phyloP scores from a whole-genome alignment of 2,888 invertebrate species.

The Malachius bipustulatus region DNA sequence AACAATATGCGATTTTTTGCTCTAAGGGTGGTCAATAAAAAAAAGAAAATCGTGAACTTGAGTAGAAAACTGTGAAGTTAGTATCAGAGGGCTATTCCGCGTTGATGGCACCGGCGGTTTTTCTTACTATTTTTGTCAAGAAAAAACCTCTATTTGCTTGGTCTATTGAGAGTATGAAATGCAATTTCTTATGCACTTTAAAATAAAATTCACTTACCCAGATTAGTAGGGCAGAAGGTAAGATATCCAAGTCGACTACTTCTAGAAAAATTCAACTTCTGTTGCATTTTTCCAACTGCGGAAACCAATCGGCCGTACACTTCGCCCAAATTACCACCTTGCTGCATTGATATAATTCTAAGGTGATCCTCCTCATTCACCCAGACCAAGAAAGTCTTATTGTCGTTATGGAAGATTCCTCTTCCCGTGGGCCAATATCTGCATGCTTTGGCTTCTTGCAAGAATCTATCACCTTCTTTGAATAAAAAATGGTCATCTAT shows the following conservation, averaged over 20 bases:
- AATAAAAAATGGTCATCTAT: conserved; percentile 96
- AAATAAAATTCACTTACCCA: conserved; percentile 41
- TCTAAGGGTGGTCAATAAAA: too few species aligned
- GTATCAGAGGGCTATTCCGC: too few species aligned
- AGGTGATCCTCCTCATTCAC: conserved; percentile 96
- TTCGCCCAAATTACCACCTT: conserved; percentile 80
- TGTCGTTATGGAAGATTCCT: conserved; percentile 91
- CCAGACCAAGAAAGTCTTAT: conserved; percentile 94
- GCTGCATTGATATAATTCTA: conserved; percentile 94
- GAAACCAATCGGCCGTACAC: conserved; percentile 45
- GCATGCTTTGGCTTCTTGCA: conserved; percentile 84
- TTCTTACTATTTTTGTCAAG: too few species aligned
- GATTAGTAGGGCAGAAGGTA: conserved; percentile 63
- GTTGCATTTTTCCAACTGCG: conserved; percentile 43
- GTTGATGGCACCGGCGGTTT: too few species aligned
- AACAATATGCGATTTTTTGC: too few species aligned
- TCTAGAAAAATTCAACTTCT: conserved; percentile 42
- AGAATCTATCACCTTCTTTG: conserved; percentile 87
- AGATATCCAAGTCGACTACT: conserved; percentile 53
- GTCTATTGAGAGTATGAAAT: too few species aligned
- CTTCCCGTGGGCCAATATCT: conserved; percentile 89
- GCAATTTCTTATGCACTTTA: not conserved
- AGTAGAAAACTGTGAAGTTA: too few species aligned
- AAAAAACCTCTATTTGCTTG: too few species aligned
- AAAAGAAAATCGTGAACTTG: too few species aligned